Base-by-base conservation (phyloP, 2,797 vertebrate genomes). In the Typhlichthys subterraneus region DNA sequence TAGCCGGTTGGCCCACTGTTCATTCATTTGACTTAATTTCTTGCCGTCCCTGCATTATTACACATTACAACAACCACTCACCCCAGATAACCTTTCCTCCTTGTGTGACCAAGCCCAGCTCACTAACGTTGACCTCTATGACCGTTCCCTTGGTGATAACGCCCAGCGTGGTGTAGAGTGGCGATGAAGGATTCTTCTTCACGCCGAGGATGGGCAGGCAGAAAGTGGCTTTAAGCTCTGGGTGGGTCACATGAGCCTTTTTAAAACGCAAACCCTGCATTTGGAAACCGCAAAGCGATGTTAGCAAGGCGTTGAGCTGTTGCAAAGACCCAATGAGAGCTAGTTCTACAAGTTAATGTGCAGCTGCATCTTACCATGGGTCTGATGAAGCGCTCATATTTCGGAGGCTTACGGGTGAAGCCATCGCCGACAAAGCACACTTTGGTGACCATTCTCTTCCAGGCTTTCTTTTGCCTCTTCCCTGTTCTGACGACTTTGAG, bases 391-490 rank as follows among this genome's bases (percentile, higher is more conserved):
- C 97, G 93, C 77, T 99, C 97, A 0, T 99, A 99, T 80, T 99
- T 98, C 19, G 97, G 97, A 53, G 96, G 97, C 87, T 99, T 99
- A 76, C 97, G 91, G 3, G 98, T 99, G 86, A 99, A 99, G 29
- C 97, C 95, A 7, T 99, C 97, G 42, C 97, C 98, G 13, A 99
- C 97, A 66, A 99, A 99, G 79, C 96, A 98, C 55, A 99, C 96
- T 94, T 99, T 99, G 33, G 98, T 99, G 80, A 99, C 98, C 96
- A 98, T 97, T 78, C 97, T 95, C 88, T 99, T 99, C 97, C 98
- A 99, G 12, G 96, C 96, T 81, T 99, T 99, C 91, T 98, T 98
- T 77, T 96, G 97, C 66, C 96, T 94, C 82, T 99, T 99, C 81
- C 97, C 97, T 0, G 96, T 99, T 69, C 88, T 93, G 83, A 99